Base-by-base conservation (phyloP, 2,113 vertebrate genomes). In the Mirza zaza region DNA sequence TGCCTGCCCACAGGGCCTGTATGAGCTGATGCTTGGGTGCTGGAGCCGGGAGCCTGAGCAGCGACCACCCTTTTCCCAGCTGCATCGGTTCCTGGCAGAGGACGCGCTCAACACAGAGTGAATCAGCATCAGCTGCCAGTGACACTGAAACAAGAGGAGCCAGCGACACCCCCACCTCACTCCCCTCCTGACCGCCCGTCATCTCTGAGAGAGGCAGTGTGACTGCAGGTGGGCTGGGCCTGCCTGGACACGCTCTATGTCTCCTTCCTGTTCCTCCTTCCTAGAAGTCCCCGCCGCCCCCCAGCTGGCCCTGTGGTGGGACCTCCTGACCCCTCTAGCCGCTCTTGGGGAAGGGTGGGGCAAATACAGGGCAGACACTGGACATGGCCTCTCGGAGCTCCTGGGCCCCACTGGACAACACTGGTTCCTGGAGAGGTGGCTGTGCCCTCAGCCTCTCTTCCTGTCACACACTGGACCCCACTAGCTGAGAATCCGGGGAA, bases 41-140 rank as follows among this genome's bases (percentile, higher is more conserved):
- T 99, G 99, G 99, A 98, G 99, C 97, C 98, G 99, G 93, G 99
- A 99, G 98, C 99, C 99, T 86, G 99, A 99, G 96, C 99, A 99
- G 93, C 98, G 99, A 9, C 99, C 99, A 0, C 98, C 99, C 34
- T 99, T 99, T 75, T 96, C 98, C 90, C 97, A 99, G 97, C 98
- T 99, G 97, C 99, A 99, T 97, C 98, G 98, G 88, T 99, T 99
- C 93, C 98, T 99, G 67, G 98, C 99, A 0, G 99, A 99, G 93
- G 99, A 99, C 10, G 99, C 98, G 7, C 99, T 99, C 98, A 99
- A 99, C 97, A 99, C 99, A 96, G 99, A 99, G 97, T 99, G 95
- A 98, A 83, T 32, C 87, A 17, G 4, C 34, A 20, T 50, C 21
- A 13, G 88, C 80, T 3, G 13, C 63, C 83, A 80, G 55, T 6